Conservation (phyloP, 2,888 invertebrate genomes). For the Aproaerema taeniolella region DNA sequence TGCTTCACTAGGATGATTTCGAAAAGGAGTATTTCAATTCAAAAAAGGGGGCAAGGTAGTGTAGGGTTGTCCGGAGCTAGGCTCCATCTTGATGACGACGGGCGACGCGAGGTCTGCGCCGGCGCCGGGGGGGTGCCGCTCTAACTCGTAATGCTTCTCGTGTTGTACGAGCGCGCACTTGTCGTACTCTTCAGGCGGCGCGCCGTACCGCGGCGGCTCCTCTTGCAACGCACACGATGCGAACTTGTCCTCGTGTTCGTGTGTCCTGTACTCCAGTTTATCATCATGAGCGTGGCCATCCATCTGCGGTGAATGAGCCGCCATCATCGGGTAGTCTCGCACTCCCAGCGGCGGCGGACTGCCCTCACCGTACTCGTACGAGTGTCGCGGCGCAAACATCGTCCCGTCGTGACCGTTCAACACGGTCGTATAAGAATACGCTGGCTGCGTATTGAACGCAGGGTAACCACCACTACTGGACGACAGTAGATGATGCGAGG, state of each 20-base stretch:
- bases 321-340: conserved; percentile 81
- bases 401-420: conserved; percentile 85
- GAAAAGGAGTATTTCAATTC: conserved; percentile 82
- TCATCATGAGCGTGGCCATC: conserved; percentile 75
- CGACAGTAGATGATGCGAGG: conserved; percentile 85
- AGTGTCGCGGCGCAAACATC: conserved; percentile 81
- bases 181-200: conserved; percentile 77
- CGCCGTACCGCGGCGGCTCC: conserved; percentile 76
- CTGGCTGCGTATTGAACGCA: conserved; percentile 78
- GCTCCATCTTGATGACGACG: conserved; percentile 78
- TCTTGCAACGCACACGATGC: conserved; percentile 66
- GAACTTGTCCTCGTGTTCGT: conserved; percentile 69
- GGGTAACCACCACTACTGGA: conserved; percentile 82
- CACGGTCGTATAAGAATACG: conserved; percentile 81
- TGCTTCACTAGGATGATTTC: conserved; percentile 63
- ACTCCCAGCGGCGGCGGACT: conserved; percentile 81
- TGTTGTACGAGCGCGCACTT: conserved; percentile 75
- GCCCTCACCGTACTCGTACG: conserved; percentile 77
- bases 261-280: conserved; percentile 60
- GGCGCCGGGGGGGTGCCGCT: conserved; percentile 50
- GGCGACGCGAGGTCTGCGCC: conserved; percentile 53
- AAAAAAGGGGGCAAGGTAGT: conserved; percentile 87
- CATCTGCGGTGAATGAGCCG: conserved; percentile 78
- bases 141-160: conserved; percentile 68
- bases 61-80: conserved; percentile 77